Evolutionary conservation across 2,888 invertebrate species (phyloP), one percentile per base, ranked within the genome.

Genomic region (Sminthurinus aureus): DNA sequence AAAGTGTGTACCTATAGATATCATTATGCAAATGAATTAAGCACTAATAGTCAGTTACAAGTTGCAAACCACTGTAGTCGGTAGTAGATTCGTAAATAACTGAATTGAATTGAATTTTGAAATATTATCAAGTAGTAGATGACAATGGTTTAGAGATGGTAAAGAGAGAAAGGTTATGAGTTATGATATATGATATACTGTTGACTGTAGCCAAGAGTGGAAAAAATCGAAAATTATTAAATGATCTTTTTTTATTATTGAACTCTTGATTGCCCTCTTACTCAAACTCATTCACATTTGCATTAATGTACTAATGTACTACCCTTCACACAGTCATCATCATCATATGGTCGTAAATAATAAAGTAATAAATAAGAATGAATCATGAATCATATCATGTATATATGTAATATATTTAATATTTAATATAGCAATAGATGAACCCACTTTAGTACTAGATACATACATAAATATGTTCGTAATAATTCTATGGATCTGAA

Each of bases 181-280:
- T 69, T 22, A 69, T 3, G 3, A 18, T 64, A 64, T 64, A 38
- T 8, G 9, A 64, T 18, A 64, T n/a, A 15, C 64, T 4, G n/a
- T n/a, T 18, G 64, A 64, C 58, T 15, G n/a, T 15, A 64, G 18
- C 15, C 15, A 18, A 64, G 64, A 64, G 64, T 18, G 64, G 64
- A 64, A 64, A 64, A 64, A 69, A 69, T 69, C 69, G 22, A 11
- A 69, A 69, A 69, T 69, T 69, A 69, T 69, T 20, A 69, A 69
- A 69, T 69, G 2, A 69, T n/a, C 22, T 69, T 69, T 69, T 69
- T 69, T 69, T 69, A 64, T n/a, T 64, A 64, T 64, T 69, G 69
- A 22, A 20, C 22, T 69, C n/a, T 20, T 69, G 69, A 58, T 69
- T 20, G n/a, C n/a, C 69, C 69, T 69, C 69, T 69, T 58, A 2